phyloP scores from a whole-genome alignment of 1,140 invertebrate genomes.

The Nasonia longicornis region DNA sequence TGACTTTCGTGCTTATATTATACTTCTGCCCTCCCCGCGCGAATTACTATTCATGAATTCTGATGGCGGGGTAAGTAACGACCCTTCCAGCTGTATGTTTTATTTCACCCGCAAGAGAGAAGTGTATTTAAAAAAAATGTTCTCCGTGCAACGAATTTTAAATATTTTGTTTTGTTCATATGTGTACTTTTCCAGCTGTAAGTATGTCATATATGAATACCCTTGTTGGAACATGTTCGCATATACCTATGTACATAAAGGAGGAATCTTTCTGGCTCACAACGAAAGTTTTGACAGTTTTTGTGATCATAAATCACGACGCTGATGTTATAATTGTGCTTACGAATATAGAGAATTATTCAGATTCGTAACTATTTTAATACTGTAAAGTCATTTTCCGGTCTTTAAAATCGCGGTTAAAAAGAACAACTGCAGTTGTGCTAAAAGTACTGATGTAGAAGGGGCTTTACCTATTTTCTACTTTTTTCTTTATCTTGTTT shows the following conservation, averaged over 20 bases:
- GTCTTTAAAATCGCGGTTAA: background rate
- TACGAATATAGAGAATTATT: too few species aligned
- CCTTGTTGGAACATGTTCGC: background rate
- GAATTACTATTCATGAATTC: slow-evolving; percentile 1
- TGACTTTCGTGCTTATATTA: background rate
- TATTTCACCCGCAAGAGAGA: background rate
- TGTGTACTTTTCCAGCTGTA: background rate
- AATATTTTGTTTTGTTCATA: background rate
- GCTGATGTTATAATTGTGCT: too few species aligned
- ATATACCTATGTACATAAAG: too few species aligned
- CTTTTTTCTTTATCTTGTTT: background rate
- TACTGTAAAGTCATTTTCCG: background rate
- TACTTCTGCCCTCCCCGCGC: background rate
- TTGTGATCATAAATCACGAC: too few species aligned
- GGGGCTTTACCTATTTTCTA: background rate
- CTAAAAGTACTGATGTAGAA: slow-evolving; percentile 23
- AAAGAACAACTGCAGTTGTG: too few species aligned
- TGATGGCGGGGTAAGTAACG: background rate
- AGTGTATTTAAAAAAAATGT: background rate
- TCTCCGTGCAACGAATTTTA: background rate
- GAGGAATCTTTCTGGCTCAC: too few species aligned
- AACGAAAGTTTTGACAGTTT: too few species aligned
- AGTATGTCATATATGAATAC: background rate
- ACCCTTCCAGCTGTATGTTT: background rate
- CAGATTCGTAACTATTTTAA: background rate